Base-by-base conservation (phyloP, 2,797 vertebrate genomes). In the Acipenser transmontanus region DNA sequence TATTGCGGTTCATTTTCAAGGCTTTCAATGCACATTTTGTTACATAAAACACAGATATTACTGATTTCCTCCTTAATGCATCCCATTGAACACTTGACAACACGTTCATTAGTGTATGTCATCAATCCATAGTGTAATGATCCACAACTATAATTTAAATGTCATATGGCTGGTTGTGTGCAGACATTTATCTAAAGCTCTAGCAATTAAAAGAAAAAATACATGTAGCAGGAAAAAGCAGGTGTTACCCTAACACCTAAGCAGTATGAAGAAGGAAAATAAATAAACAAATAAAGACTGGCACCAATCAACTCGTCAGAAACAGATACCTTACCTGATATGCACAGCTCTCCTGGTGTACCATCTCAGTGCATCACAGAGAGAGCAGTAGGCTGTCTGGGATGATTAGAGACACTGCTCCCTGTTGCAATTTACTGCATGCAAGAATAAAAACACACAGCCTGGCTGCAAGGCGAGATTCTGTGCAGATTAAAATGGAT, bases 301-400 rank as follows among this genome's bases (percentile, higher is more conserved):
- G 7, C n/a, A 57, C 54, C 9, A n/a, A 57, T 57, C 10, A 57
- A 57, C 11, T 14, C 11, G 54, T 57, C 54, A 57, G 6, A 7
- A 11, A n/a, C 1, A 11, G 54, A 57, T 51, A 64, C 47, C 82
- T 72, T 92, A 97, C 96, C 96, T 97, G 93, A 80, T 98, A 93
- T 66, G 93, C 88, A 81, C 93, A 95, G 87, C 91, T 96, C 73
- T 97, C 96, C 92, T 98, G 95, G 83, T 96, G 95, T 68, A 97
- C 96, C 96, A 97, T 95, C 90, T 96, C 93, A 92, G 88, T 82
- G 91, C 89, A 95, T 97, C 93, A 89, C 94, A 92, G 78, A 91
- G 81, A 79, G 75, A 71, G 74, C 78, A 61, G 76, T 75, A 74
- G 69, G 74, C 69, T 74, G 77, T 71, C 47, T 68, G 68, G 72